Percentiles rank a stretch among this genome's conserved stretches.
phyloP scores from a whole-genome alignment of 2,888 invertebrate species.

The Nephrotoma guestfalica region DNA sequence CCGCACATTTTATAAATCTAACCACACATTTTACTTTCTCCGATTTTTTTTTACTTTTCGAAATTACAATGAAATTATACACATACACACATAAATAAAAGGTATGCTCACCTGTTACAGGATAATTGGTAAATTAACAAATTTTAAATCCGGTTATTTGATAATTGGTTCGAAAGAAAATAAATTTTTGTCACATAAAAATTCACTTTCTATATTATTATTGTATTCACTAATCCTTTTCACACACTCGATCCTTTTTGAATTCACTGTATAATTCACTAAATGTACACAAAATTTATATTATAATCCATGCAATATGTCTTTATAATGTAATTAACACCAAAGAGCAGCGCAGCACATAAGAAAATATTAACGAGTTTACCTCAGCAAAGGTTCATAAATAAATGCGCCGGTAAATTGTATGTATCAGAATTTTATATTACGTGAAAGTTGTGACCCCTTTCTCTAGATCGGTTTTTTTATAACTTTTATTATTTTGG shows the following conservation, averaged over 20 bases:
- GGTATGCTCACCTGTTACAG: not conserved
- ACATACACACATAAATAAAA: not conserved
- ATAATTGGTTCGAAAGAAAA: not conserved
- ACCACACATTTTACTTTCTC: not conserved
- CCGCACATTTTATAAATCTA: not conserved
- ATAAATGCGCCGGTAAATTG: constrained; percentile 31
- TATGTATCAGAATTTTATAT: constrained; percentile 35
- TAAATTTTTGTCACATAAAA: not conserved
- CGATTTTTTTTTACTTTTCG: not conserved
- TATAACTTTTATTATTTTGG: not conserved
- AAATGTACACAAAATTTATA: not conserved
- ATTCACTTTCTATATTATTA: not conserved
- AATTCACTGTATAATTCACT: not conserved
- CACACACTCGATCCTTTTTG: not conserved
- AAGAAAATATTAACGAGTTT: not conserved
- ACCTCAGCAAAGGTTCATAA: constrained; percentile 20
- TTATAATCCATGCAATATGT: not conserved
- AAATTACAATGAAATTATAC: not conserved
- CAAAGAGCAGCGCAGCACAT: not conserved
- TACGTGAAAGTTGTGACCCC: constrained; percentile 37
- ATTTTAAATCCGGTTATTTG: not conserved
- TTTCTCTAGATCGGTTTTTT: constrained; percentile 24
- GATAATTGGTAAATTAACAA: not conserved
- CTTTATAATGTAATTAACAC: not conserved
- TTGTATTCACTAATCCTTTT: not conserved